Evolutionary conservation across 2,113 vertebrate genomes (phyloP).

Genomic region (Hypomesus transpacificus): DNA sequence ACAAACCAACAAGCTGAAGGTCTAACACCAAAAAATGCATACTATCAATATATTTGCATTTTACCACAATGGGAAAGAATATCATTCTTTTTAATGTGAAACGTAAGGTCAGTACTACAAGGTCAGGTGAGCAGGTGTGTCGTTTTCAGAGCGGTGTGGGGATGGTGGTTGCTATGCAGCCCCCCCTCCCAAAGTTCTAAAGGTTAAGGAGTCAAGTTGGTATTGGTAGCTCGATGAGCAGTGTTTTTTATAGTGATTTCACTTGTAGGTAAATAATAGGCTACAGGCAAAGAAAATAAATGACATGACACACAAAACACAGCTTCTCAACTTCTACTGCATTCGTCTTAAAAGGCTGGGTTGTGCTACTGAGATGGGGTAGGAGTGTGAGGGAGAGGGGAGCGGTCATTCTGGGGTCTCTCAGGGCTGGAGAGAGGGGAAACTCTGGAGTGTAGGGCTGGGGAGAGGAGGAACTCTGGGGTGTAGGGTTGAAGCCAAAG

Average conservation of each 20-base stretch:
- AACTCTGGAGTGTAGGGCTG: conserved; percentile 1
- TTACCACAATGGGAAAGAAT: conserved; percentile 5
- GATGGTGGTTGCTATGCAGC: conserved; percentile 61
- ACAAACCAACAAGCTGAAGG: not conserved
- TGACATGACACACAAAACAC: not conserved
- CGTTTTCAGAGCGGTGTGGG: conserved; percentile 25
- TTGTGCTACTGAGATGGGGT: conserved; percentile 34
- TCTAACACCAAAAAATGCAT: conserved; percentile 21
- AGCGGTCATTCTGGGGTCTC: not conserved
- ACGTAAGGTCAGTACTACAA: not conserved
- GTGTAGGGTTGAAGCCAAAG: not conserved
- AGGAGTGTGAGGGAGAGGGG: conserved; percentile 23
- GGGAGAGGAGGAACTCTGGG: conserved; percentile 18
- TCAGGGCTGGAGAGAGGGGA: not conserved
- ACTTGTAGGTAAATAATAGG: conserved; percentile 26
- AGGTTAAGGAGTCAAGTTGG: conserved; percentile 33
- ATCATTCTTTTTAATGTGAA: not conserved
- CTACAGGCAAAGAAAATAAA: conserved; percentile 2
- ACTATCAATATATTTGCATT: conserved; percentile 25
- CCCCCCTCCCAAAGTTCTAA: conserved; percentile 34
- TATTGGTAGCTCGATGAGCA: conserved; percentile 24
- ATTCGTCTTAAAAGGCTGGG: conserved; percentile 14
- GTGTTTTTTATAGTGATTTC: conserved; percentile 28
- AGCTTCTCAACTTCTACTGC: conserved; percentile 12
- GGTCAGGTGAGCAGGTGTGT: not conserved